Base-by-base conservation (phyloP, 2,113 vertebrate genomes). In the Electrona antarctica region DNA sequence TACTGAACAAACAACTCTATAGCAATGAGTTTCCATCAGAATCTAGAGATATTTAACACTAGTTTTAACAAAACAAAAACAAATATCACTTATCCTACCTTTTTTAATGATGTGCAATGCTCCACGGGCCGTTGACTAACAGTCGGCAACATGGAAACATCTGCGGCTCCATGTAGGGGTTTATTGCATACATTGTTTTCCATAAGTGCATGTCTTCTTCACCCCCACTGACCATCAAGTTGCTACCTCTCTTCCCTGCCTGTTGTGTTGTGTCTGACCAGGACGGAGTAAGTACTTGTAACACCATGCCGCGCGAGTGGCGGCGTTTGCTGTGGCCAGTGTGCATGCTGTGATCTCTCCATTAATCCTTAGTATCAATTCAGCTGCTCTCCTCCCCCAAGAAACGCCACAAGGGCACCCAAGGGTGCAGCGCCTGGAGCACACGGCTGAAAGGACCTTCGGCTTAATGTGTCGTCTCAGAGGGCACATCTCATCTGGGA, bases 201-300 rank as follows among this genome's bases (percentile, higher is more conserved):
- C 21, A 45, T 55, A 41, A 64, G 52, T 62, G 78, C 60, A 74
- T 82, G 67, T 80, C 41, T 81, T 58, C 6, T 54, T 51, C 73
- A 74, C 76, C 73, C 71, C 51, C 86, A 76, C 82, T 92, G 81
- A 92, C 87, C 83, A 54, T 89, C 68, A 80, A 86, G 85, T 82
- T 82, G 67, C 88, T 70, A 89, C 89, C 70, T 78, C 77, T 85
- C 55, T 88, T 73, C 78, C 86, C 77, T 90, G 54, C 73, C 88
- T 93, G 93, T 96, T 91, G 91, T 91, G 92, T 90, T 90, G 66
- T 88, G 85, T 90, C 91, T 91, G 91, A 81, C 92, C 96, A 98
- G 96, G 93, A 94, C 88, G 93, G 93, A 93, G 97, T 97, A 97
- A 97, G 96, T 98, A 21, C 21, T 21, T 1, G 1, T 21, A 91